Evolutionary conservation across 2,113 vertebrate genomes (phyloP).

Genomic region (Menidia beryllina): DNA sequence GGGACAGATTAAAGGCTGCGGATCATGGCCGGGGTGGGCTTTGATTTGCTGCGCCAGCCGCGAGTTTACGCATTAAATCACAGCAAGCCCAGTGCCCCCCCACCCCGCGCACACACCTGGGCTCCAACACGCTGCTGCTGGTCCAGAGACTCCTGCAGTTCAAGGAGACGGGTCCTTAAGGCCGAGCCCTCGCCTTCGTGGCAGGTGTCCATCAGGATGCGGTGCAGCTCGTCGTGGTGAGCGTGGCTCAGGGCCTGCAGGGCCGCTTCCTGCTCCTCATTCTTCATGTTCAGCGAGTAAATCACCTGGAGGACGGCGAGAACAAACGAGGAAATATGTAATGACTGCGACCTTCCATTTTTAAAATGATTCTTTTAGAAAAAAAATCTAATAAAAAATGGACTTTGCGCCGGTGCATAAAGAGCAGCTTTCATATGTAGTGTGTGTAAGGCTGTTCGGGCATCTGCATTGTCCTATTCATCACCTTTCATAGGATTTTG

Average conservation of each 20-base stretch:
- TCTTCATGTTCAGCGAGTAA: conserved; percentile 92
- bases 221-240: conserved; percentile 88
- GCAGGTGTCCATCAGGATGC: conserved; percentile 83
- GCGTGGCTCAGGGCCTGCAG: conserved; percentile 86
- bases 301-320: conserved; percentile 85
- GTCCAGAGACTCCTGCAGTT: conserved; percentile 89
- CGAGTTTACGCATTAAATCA: conserved; percentile 49
- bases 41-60: conserved; percentile 52
- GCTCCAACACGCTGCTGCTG: conserved; percentile 87
- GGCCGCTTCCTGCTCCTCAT: conserved; percentile 91
- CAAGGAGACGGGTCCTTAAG: conserved; percentile 85
- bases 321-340: conserved; percentile 3
- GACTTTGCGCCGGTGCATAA: no score
- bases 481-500: no score
- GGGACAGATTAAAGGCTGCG: conserved; percentile 28
- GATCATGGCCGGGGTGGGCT: conserved; percentile 37
- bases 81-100: conserved; percentile 8
- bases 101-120: conserved; percentile 70
- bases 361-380: neutral
- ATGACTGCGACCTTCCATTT: neutral
- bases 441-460: no score
- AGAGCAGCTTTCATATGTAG: no score
- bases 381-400: no score
- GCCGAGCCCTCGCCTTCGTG: conserved; percentile 83
- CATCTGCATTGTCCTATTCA: no score